Evolutionary conservation across 2,113 vertebrate genomes (phyloP).

Genomic region (Odontesthes bonariensis): DNA sequence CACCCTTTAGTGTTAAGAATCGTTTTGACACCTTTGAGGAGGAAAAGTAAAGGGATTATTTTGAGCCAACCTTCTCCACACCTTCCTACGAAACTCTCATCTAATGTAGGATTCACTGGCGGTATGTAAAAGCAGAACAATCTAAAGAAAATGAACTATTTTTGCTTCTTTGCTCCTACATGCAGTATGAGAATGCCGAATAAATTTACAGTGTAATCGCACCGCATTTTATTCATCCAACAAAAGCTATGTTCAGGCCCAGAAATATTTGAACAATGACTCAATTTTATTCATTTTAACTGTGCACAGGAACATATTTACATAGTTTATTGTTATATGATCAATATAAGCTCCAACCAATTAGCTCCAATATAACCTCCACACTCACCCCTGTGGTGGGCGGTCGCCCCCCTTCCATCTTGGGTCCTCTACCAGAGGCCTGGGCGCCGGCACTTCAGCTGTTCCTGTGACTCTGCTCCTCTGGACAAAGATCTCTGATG

Average conservation of each 20-base stretch:
- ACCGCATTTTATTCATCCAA: background rate
- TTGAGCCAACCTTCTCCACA: constrained; percentile 47
- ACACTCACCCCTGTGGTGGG: no score
- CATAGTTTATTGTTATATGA: background rate
- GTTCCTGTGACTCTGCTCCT: no score
- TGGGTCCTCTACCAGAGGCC: no score
- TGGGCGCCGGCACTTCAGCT: no score
- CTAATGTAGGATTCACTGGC: background rate
- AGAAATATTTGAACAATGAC: background rate
- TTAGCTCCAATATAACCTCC: no score
- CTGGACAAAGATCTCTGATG: no score
- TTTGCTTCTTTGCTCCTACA: background rate
- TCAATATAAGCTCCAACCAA: background rate
- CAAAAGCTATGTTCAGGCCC: background rate
- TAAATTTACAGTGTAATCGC: background rate
- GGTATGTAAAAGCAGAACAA: background rate
- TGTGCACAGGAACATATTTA: background rate
- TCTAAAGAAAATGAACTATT: background rate
- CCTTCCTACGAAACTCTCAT: constrained; percentile 4
- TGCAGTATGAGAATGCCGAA: background rate
- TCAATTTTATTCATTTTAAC: background rate
- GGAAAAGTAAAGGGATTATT: constrained; percentile 42
- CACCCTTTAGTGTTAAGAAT: constrained; percentile 70
- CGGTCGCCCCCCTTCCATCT: no score
- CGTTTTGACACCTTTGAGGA: constrained; percentile 53